Percentiles rank a stretch among this genome's conserved stretches.
These are phyloP conservation scores for Notolepis coatsorum DNA, from an alignment of 2,797 vertebrate species.

Conservation along the genomic window DNA sequence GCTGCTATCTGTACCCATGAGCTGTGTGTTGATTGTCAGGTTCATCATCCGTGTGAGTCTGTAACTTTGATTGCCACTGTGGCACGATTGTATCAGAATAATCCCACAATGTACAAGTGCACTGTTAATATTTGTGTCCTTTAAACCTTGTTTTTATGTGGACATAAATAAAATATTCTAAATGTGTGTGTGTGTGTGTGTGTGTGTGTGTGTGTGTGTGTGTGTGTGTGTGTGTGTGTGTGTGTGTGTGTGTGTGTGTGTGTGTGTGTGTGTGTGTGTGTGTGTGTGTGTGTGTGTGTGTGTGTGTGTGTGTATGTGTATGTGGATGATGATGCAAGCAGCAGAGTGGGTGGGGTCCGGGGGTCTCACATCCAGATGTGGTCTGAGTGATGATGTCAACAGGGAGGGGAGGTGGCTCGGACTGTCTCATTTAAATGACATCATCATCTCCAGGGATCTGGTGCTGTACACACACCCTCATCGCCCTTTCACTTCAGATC, in stretches of 20 bases:
- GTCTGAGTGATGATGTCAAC: constrained; percentile 39
- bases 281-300: not conserved
- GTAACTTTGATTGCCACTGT: too few species aligned
- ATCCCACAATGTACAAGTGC: too few species aligned
- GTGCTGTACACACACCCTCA: not conserved
- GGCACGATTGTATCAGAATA: too few species aligned
- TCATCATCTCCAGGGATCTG: constrained; percentile 39
- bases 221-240: not conserved
- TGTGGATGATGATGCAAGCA: too few species aligned
- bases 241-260: not conserved
- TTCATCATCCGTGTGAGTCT: too few species aligned
- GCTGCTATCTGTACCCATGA: too few species aligned
- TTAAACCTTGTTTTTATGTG: too few species aligned
- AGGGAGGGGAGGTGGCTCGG: constrained; percentile 36
- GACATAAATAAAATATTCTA: too few species aligned
- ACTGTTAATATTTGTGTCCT: too few species aligned
- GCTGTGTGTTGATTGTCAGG: too few species aligned
- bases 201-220: not conserved
- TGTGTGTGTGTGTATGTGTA: not conserved
- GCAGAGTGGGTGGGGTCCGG: too few species aligned
- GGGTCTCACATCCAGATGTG: constrained; percentile 5
- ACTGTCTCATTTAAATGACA: constrained; percentile 37
- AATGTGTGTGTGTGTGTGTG: too few species aligned
- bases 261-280: not conserved
- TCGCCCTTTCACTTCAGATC: not conserved